Percentiles rank a stretch among this genome's conserved stretches.
These are phyloP conservation scores for Stegodyphus dumicola DNA, from an alignment of 1,140 invertebrate species.

Conservation along the genomic window DNA sequence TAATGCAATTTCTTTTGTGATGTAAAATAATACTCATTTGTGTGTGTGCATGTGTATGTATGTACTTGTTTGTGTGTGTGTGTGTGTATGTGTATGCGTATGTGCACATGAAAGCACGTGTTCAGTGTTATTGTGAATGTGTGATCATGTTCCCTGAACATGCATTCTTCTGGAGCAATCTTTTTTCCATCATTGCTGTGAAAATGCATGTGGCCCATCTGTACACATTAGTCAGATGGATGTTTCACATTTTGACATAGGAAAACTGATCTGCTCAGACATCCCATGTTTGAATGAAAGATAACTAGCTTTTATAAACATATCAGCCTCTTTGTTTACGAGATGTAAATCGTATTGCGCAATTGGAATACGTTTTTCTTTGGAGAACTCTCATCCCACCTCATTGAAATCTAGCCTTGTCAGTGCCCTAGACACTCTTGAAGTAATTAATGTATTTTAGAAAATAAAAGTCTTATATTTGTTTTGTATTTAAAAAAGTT, in stretches of 20 bases:
- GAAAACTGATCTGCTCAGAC: background rate
- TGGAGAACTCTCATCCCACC: constrained; percentile 9
- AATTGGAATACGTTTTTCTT: background rate
- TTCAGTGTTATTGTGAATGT: too few relatives aligned
- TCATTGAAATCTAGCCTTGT: constrained; percentile 16
- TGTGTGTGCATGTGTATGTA: background rate
- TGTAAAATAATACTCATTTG: constrained; percentile 14
- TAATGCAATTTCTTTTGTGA: constrained; percentile 29
- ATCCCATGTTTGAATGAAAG: background rate
- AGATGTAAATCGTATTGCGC: background rate
- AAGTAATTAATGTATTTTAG: constrained; percentile 5
- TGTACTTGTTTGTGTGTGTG: background rate
- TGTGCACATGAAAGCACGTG: too few relatives aligned
- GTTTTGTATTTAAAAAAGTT: constrained; percentile 9
- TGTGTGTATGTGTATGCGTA: too few relatives aligned
- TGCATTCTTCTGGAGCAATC: background rate
- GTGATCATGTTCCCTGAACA: constrained; percentile 2
- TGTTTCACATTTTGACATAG: background rate
- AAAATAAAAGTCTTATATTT: constrained; percentile 3
- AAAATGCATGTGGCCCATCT: background rate
- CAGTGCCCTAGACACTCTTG: constrained; percentile 1
- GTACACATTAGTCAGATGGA: background rate
- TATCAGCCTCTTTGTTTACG: constrained; percentile 13
- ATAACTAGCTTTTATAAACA: constrained; percentile 25
- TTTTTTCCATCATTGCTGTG: background rate